A percentile compares a stretch with the other conserved stretches of the same genome.
Conservation (phyloP, 1,140 invertebrate genomes). For the Sesamia nonagrioides region DNA sequence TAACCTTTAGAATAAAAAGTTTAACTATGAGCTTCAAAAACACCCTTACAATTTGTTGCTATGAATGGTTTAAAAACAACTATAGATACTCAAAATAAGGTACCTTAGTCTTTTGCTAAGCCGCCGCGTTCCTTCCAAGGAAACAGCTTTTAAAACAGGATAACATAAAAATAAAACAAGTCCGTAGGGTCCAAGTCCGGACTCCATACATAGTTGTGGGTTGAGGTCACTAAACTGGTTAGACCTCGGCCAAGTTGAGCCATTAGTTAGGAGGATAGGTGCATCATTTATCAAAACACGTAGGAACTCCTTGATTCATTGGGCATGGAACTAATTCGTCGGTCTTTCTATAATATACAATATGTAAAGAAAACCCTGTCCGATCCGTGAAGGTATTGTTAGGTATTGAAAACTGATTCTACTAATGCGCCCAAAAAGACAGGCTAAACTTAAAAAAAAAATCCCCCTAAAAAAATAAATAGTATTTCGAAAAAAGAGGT, state of each 20-base stretch:
- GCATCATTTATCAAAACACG: constrained; percentile 8
- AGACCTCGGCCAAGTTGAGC: not conserved
- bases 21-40: too few relatives aligned
- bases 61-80: too few relatives aligned
- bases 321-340: not conserved
- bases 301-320: not conserved
- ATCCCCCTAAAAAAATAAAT: too few relatives aligned
- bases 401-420: too few relatives aligned
- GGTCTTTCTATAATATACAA: not conserved
- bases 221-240: constrained; percentile 14
- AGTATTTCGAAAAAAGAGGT: too few relatives aligned
- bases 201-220: not conserved
- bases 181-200: not conserved
- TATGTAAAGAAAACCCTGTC: too few relatives aligned
- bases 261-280: not conserved
- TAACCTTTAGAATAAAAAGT: too few relatives aligned
- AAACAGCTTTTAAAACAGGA: not conserved
- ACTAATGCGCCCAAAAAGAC: too few relatives aligned
- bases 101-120: not conserved
- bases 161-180: not conserved
- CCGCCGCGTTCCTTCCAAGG: not conserved
- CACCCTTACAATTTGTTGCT: too few relatives aligned
- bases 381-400: too few relatives aligned
- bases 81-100: too few relatives aligned
- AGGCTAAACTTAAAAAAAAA: too few relatives aligned